These are phyloP conservation scores for Epistrophe eligans DNA, from an alignment of 2,888 invertebrate species.

Conservation along the genomic window DNA sequence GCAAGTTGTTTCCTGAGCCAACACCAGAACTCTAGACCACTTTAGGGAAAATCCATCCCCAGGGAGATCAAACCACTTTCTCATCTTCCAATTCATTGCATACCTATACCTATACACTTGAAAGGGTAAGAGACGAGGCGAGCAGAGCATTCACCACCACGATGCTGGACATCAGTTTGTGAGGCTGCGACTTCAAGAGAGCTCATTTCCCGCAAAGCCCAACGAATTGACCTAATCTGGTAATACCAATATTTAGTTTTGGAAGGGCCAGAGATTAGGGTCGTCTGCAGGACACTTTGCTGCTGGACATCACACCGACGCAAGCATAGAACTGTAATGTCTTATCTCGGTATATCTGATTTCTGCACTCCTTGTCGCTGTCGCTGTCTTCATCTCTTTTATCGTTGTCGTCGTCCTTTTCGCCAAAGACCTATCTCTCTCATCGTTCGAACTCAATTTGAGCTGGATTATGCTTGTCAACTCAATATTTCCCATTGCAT, in stretches of 20 bases:
- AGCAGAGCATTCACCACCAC: not conserved
- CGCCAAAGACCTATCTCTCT: conserved; percentile 37
- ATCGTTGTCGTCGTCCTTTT: conserved; percentile 31
- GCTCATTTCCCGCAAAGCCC: conserved; percentile 71
- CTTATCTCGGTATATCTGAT: conserved; percentile 57
- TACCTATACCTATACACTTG: not conserved
- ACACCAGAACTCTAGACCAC: conserved; percentile 23
- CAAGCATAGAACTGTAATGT: conserved; percentile 24
- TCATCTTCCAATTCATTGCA: conserved; percentile 47
- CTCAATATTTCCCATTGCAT: conserved; percentile 61
- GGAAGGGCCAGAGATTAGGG: conserved; percentile 71
- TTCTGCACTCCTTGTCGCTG: conserved; percentile 38
- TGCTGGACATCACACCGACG: conserved; percentile 34
- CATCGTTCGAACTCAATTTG: conserved; percentile 69
- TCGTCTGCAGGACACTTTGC: conserved; percentile 57
- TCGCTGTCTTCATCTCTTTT: conserved; percentile 3
- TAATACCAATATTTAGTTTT: conserved; percentile 73
- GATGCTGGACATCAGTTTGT: not conserved
- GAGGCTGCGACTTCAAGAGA: conserved; percentile 47
- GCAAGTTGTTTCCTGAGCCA: conserved; percentile 41
- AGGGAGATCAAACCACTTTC: conserved; percentile 55
- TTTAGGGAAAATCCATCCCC: conserved; percentile 63
- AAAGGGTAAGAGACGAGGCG: conserved; percentile 17
- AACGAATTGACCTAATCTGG: conserved; percentile 76
- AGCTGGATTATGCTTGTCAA: conserved; percentile 72